phyloP scores from a whole-genome alignment of 2,797 vertebrate species.

The Amblyopsis hoosieri region DNA sequence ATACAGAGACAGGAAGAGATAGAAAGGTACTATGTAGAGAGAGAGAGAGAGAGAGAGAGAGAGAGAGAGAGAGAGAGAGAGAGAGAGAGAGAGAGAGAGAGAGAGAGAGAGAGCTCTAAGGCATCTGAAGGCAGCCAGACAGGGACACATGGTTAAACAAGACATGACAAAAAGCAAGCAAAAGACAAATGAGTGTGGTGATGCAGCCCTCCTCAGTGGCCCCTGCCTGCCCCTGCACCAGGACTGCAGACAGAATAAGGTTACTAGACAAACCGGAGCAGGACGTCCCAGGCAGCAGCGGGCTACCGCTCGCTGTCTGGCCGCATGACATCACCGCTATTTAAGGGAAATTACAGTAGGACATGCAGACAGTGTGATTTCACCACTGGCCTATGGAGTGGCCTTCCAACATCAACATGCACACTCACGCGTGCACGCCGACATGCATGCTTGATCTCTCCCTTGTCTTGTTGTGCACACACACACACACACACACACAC shows the following conservation, averaged over 20 bases:
- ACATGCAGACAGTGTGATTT: slow-evolving; percentile 73
- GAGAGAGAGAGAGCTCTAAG: not conserved
- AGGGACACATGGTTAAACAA: slow-evolving; percentile 20
- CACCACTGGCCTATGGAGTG: slow-evolving; percentile 56
- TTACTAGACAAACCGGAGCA: slow-evolving; percentile 66
- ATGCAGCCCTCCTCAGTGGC: slow-evolving; percentile 10
- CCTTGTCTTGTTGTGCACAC: slow-evolving; percentile 8
- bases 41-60: not conserved
- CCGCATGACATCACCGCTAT: slow-evolving; percentile 75
- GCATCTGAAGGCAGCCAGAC: not conserved
- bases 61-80: not conserved
- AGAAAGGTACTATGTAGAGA: not conserved
- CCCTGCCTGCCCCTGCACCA: slow-evolving; percentile 47
- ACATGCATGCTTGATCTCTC: not conserved
- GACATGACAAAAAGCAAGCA: not conserved
- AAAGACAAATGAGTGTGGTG: not conserved
- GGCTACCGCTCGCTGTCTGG: slow-evolving; percentile 41
- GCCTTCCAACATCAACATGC: slow-evolving; percentile 49
- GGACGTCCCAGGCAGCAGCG: slow-evolving; percentile 35
- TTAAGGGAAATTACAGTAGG: slow-evolving; percentile 68
- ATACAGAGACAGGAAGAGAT: slow-evolving; percentile 26
- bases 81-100: not conserved
- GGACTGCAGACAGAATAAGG: slow-evolving; percentile 39
- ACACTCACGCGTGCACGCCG: not conserved
- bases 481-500: slow-evolving; percentile 8